Evolutionary conservation across 2,113 vertebrate species (phyloP).

Genomic region (Pterocles orientalis): DNA sequence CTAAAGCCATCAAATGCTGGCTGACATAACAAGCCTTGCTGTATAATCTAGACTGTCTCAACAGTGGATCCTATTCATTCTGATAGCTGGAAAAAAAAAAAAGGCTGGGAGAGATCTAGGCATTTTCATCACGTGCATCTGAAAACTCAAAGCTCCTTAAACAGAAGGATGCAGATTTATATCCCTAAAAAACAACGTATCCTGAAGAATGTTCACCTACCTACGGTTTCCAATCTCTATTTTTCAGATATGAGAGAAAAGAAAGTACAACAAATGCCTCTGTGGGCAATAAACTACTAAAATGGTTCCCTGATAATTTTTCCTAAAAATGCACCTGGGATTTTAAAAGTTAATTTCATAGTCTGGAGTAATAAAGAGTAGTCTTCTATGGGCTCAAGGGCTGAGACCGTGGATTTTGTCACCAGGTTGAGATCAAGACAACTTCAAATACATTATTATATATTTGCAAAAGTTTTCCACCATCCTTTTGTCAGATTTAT

Average conservation of each 20-base stretch:
- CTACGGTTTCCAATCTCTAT: not conserved
- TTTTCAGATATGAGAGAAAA: not conserved
- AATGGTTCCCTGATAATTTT: not conserved
- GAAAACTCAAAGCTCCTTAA: not conserved
- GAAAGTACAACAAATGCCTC: not conserved
- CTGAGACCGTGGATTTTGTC: not conserved
- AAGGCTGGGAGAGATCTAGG: not conserved
- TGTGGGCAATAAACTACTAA: not conserved
- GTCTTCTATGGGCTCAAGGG: not conserved
- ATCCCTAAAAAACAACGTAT: not conserved
- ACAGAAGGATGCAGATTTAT: not conserved
- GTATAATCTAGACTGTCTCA: not conserved
- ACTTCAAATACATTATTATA: not conserved
- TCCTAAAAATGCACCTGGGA: not conserved
- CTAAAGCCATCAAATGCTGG: conserved; percentile 30
- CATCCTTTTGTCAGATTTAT: conserved; percentile 23
- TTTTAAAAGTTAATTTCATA: not conserved
- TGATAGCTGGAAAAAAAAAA: not conserved
- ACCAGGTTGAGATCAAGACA: not conserved
- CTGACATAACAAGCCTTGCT: not conserved
- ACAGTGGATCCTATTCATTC: conserved; percentile 1
- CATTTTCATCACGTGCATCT: not conserved
- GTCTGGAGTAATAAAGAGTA: not conserved
- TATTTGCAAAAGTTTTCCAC: not conserved
- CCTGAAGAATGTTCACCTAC: not conserved